Percentiles rank a stretch among this genome's conserved stretches.
phyloP scores from a whole-genome alignment of 2,888 invertebrate species.

The Oligia latruncula region DNA sequence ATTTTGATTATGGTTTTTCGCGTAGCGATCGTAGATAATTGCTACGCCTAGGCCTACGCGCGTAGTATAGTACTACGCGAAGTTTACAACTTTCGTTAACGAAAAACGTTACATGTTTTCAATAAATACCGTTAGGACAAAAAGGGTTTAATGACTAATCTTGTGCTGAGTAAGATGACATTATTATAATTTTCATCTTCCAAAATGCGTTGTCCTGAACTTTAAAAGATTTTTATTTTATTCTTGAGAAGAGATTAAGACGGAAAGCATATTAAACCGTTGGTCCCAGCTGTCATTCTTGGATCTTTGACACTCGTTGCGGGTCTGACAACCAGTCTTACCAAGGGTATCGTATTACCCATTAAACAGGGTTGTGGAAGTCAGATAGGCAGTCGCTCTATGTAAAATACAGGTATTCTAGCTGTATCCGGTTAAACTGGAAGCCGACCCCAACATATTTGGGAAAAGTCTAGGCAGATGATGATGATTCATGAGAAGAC shows the following conservation, averaged over 20 bases:
- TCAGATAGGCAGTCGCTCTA: not conserved
- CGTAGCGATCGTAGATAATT: slow-evolving; percentile 27
- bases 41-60: slow-evolving; percentile 22
- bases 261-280: not conserved
- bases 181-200: not conserved
- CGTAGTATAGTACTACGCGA: not conserved
- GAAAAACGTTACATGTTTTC: not conserved
- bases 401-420: not conserved
- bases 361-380: not conserved
- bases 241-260: not conserved
- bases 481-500: not conserved
- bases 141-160: not conserved
- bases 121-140: not conserved
- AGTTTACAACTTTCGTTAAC: not conserved
- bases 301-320: not conserved
- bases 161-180: not conserved
- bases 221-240: not conserved
- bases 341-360: not conserved
- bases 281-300: not conserved
- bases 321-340: not conserved
- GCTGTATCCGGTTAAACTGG: too few species aligned
- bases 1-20: not conserved
- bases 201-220: not conserved
- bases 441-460: not conserved
- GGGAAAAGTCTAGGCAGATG: not conserved